Conservation (phyloP, 2,888 invertebrate genomes). For the Conomelus anceps region DNA sequence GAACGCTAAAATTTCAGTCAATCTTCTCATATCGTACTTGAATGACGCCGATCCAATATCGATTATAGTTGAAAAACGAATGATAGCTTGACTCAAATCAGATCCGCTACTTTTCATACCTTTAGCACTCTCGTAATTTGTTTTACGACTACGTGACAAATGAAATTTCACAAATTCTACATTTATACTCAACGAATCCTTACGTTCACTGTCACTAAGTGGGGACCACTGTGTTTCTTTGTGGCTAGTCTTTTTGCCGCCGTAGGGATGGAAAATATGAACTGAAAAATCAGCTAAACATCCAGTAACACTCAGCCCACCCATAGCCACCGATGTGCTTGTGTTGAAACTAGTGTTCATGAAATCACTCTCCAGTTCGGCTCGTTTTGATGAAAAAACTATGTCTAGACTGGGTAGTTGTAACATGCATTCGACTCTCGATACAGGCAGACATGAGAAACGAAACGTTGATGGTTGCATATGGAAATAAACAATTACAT, state of each 20-base stretch:
- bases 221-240: constrained; percentile 83
- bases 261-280: constrained; percentile 97
- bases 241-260: constrained; percentile 73
- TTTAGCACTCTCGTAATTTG: constrained; percentile 59
- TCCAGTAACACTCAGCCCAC: constrained; percentile 89
- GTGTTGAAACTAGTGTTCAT: not conserved
- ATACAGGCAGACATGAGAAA: constrained; percentile 92
- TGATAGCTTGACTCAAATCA: constrained; percentile 77
- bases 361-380: constrained; percentile 56
- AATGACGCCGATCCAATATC: constrained; percentile 95
- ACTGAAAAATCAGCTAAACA: constrained; percentile 95
- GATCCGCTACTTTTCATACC: constrained; percentile 41
- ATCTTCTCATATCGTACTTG: constrained; percentile 95
- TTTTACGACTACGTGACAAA: constrained; percentile 80
- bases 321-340: constrained; percentile 56
- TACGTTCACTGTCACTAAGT: constrained; percentile 78
- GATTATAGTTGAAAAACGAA: constrained; percentile 87
- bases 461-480: constrained; percentile 96
- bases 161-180: constrained; percentile 97
- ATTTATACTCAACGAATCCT: constrained; percentile 92
- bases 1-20: constrained; percentile 94
- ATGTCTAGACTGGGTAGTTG: constrained; percentile 95
- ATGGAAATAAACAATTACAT: constrained; percentile 96
- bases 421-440: constrained; percentile 90
- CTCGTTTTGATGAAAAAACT: constrained; percentile 89